Evolutionary conservation across 2,113 vertebrate genomes (phyloP).

Genomic region (Lonchura striata): DNA sequence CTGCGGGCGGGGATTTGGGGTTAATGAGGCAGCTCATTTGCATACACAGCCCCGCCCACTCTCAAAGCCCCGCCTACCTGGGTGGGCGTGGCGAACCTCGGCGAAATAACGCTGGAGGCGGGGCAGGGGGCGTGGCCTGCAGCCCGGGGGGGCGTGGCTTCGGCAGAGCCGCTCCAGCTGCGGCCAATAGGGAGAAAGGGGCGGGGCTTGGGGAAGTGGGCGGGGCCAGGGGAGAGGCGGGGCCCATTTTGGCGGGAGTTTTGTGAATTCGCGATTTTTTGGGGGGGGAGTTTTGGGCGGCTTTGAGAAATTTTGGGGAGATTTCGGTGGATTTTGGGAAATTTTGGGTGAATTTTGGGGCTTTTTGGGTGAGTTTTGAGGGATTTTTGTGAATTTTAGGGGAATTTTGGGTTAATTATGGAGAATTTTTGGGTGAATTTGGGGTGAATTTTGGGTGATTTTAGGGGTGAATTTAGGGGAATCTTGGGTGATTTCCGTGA

Average conservation of each 20-base stretch:
- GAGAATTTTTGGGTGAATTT: not conserved
- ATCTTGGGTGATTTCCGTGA: not conserved
- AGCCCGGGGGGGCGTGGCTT: not conserved
- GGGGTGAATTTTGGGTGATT: too few relatives aligned
- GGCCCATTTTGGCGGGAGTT: not conserved
- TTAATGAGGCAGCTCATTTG: accelerated
- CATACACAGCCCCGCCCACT: accelerated
- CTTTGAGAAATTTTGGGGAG: too few relatives aligned
- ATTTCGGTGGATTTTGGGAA: not conserved
- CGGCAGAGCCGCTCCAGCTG: not conserved
- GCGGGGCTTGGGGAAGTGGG: not conserved
- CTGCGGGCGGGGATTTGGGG: accelerated
- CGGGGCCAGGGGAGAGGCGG: accelerated
- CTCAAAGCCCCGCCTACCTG: not conserved
- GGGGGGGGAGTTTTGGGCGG: too few relatives aligned
- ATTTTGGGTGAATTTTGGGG: not conserved
- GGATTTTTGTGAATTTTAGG: too few relatives aligned
- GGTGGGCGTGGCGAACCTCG: not conserved
- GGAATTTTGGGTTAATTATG: too few relatives aligned
- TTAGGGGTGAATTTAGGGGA: not conserved
- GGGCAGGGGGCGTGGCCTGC: not conserved
- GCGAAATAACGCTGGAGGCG: not conserved
- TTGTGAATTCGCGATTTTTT: not conserved
- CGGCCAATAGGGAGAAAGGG: accelerated
- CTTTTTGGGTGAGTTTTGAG: too few relatives aligned